Conservation (phyloP, 2,797 vertebrate species). For the Malacoraja senta region DNA sequence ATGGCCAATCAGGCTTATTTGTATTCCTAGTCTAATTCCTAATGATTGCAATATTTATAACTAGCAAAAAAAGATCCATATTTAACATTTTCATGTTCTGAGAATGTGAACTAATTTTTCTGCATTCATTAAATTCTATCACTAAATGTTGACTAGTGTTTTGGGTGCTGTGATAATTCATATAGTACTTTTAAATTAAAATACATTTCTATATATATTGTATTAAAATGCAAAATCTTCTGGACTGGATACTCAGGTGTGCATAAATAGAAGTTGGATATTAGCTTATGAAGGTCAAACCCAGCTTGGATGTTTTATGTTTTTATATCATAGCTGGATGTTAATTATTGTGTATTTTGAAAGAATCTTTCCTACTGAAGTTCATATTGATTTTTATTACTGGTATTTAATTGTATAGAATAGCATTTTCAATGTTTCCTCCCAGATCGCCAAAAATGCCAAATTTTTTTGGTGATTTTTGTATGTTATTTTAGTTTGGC, state of each 20-base stretch:
- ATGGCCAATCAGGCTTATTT: not conserved
- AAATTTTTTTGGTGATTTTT: not conserved
- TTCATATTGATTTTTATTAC: not conserved
- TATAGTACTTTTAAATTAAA: not conserved
- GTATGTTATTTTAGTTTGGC: not conserved
- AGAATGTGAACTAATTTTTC: not conserved
- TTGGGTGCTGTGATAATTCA: not conserved
- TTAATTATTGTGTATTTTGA: not conserved
- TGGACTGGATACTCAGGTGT: slow-evolving; percentile 22
- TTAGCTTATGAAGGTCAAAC: slow-evolving; percentile 5
- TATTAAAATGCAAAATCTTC: not conserved
- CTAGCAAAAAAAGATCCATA: not conserved
- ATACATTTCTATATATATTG: not conserved
- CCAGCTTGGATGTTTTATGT: not conserved
- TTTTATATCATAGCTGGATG: not conserved
- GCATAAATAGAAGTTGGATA: not conserved
- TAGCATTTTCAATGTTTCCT: not conserved
- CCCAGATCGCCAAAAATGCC: not conserved
- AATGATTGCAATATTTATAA: too few relatives aligned
- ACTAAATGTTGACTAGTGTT: too few relatives aligned
- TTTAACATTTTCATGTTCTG: slow-evolving; percentile 5
- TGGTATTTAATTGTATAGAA: not conserved
- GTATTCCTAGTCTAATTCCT: too few relatives aligned
- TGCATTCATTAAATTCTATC: not conserved
- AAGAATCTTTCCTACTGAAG: not conserved